Base-by-base conservation (phyloP, 2,113 vertebrate genomes). In the Rattus norvegicus region DNA sequence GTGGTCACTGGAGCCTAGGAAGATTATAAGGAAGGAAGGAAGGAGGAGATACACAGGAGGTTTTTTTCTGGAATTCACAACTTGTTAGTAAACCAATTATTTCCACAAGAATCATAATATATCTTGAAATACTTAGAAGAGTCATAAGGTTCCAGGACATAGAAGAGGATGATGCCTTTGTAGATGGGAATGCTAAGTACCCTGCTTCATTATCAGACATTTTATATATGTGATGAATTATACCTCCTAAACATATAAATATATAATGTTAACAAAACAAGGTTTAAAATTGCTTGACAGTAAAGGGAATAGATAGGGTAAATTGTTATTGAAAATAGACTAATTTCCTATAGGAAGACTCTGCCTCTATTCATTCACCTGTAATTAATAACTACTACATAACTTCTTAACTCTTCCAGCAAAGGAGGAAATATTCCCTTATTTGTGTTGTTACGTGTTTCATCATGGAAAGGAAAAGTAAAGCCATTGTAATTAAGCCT, bases 401-500 rank as follows among this genome's bases (percentile, higher is more conserved):
- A 73, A 80, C 52, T 85, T 59, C 3, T 88, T 75, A 61, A 61
- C 2, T 65, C 39, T 76, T 88, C 33, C 14, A 90, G 49, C 80
- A 65, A 54, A 81, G 79, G 81, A 28, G 6, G 52, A 85, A 95
- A 90, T n/a, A 59, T 77, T 52, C 7, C 36, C 75, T 94, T 84
- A 76, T 73, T 91, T 93, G 73, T 52, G 2, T 92, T 95, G 5
- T 75, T 89, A 54, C 5, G 20, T 79, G 93, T 59, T 70, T 95
- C 52, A 93, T 65, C n/a, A 81, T 79, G 10, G 59, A 81, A 90
- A 90, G 54, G 36, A 77, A 89, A 94, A 95, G 54, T 13, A 80
- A 47, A 28, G 92, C 59, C 67, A 90, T 93, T 93, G 24, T 75
- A 90, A 73, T 43, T 9, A 73, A 24, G n/a, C 72, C 70, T 72